Evolutionary conservation across 2,113 vertebrate species (phyloP).

Genomic region (Eudorcas thomsonii): DNA sequence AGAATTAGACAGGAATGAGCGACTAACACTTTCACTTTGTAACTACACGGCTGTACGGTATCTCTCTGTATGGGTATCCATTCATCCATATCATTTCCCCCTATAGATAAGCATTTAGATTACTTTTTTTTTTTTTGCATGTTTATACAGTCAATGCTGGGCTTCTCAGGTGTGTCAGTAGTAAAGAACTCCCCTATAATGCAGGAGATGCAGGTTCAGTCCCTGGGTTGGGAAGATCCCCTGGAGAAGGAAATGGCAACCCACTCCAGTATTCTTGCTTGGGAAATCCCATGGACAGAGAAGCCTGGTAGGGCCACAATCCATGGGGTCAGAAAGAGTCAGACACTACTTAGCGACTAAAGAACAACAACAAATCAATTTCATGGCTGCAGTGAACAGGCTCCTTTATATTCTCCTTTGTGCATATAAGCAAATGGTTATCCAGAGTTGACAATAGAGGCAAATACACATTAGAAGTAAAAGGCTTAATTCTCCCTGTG

Average conservation of each 20-base stretch:
- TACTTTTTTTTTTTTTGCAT: not conserved
- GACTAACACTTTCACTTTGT: not conserved
- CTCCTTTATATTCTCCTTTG: not conserved
- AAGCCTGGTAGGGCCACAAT: not conserved
- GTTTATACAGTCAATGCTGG: not conserved
- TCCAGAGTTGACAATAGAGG: not conserved
- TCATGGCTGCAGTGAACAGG: not conserved
- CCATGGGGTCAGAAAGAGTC: not conserved
- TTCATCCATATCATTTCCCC: not conserved
- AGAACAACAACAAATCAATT: not conserved
- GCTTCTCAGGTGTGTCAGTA: not conserved
- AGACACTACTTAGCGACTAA: not conserved
- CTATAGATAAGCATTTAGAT: not conserved
- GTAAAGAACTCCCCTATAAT: not conserved
- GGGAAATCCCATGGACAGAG: not conserved
- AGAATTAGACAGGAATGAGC: not conserved
- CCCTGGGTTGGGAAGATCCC: not conserved
- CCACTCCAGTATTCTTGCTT: not conserved
- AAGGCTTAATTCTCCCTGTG: not conserved
- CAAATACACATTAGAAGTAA: not conserved
- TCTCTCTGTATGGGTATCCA: not conserved
- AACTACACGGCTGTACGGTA: not conserved
- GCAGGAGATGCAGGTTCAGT: not conserved
- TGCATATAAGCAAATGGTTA: not conserved
- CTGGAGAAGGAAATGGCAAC: not conserved